A percentile compares a stretch with the other conserved stretches of the same genome.
phyloP scores from a whole-genome alignment of 2,888 invertebrate species.

The Caenorhabditis auriculariae region DNA sequence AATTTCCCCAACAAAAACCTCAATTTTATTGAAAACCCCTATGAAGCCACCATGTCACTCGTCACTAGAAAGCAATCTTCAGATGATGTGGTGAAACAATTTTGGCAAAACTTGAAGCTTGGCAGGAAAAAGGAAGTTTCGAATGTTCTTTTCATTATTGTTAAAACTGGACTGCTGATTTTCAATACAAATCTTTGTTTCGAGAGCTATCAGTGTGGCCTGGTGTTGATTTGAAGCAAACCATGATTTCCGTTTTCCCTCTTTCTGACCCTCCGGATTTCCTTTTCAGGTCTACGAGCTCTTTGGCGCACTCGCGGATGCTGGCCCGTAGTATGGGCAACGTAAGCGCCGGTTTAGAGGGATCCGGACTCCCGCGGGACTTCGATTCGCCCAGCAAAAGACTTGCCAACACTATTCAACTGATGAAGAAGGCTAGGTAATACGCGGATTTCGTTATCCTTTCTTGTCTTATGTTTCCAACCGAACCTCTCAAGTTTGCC shows the following conservation, averaged over 20 bases:
- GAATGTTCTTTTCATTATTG: too few relatives aligned
- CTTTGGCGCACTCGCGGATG: constrained; percentile 35
- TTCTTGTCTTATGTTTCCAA: too few relatives aligned
- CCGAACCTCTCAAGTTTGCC: too few relatives aligned
- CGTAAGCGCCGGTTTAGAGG: constrained; percentile 23
- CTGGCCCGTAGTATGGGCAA: constrained; percentile 41
- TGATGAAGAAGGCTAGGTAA: constrained; percentile 37
- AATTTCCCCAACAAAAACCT: too few relatives aligned
- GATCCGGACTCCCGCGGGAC: constrained; percentile 7
- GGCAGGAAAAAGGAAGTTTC: too few relatives aligned
- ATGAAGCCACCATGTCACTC: too few relatives aligned
- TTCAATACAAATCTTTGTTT: neutral
- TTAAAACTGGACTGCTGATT: neutral
- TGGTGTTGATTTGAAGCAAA: neutral
- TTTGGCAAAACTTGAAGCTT: too few relatives aligned
- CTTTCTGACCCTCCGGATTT: neutral
- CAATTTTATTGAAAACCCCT: too few relatives aligned
- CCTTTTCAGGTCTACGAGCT: constrained; percentile 19
- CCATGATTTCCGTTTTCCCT: neutral
- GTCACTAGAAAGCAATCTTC: too few relatives aligned
- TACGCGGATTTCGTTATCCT: too few relatives aligned
- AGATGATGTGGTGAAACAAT: too few relatives aligned
- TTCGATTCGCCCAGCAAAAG: constrained; percentile 25
- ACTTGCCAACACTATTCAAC: constrained; percentile 33
- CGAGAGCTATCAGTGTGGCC: neutral